phyloP scores from a whole-genome alignment of 2,797 vertebrate species.

The Emys orbicularis region DNA sequence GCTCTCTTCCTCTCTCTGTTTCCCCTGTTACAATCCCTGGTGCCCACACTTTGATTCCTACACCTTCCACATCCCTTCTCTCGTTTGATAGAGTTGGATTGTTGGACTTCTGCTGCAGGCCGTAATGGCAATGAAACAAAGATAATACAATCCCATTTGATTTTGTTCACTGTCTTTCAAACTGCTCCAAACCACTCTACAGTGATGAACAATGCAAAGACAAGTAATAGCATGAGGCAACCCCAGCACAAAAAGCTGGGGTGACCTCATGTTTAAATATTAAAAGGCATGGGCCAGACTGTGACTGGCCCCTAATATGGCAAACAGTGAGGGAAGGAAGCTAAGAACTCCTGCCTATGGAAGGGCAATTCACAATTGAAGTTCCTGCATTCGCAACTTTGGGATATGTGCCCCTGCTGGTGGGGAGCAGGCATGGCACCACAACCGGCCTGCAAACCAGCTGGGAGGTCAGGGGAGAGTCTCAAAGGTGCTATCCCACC shows the following conservation, averaged over 20 bases:
- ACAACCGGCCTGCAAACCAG: too few relatives aligned
- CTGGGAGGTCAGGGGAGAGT: too few relatives aligned
- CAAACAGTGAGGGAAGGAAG: not conserved
- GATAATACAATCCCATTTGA: conserved; percentile 21
- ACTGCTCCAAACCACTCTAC: not conserved
- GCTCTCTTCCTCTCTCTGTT: conserved; percentile 30
- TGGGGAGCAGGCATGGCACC: not conserved
- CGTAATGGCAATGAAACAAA: conserved; percentile 12
- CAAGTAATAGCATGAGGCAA: not conserved
- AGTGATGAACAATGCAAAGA: not conserved
- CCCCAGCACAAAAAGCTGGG: not conserved
- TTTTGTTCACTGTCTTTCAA: not conserved
- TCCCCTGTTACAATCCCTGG: conserved; percentile 36
- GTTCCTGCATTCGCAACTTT: too few relatives aligned
- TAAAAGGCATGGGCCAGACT: not conserved
- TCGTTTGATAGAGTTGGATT: conserved; percentile 8
- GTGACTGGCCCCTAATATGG: not conserved
- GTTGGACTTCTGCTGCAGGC: not conserved
- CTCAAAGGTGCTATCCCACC: too few relatives aligned
- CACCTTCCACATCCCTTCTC: conserved; percentile 13
- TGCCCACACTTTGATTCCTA: conserved; percentile 17
- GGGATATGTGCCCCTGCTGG: not conserved
- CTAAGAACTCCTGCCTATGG: not conserved
- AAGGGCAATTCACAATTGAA: not conserved
- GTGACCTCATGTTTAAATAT: not conserved